Base-by-base conservation (phyloP, 2,113 vertebrate genomes). In the Puntigrus tetrazona region DNA sequence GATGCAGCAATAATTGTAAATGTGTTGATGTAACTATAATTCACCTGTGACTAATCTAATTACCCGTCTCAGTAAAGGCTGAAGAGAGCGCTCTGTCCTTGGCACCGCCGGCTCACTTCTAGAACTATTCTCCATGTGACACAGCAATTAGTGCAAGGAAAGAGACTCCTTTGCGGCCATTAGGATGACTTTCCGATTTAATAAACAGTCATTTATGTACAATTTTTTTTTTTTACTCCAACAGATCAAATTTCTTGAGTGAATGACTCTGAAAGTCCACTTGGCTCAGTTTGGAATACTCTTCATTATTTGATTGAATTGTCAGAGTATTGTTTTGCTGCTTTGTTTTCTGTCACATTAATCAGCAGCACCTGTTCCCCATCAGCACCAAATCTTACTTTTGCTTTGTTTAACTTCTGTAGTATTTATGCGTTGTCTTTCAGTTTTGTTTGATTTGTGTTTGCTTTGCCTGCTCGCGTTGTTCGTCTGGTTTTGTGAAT, bases 11-110 rank as follows among this genome's bases (percentile, higher is more conserved):
- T n/a, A n/a, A 78, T n/a, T 10, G n/a, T 55, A 16, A 57, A 77
- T 78, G 50, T 38, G 38, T 57, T 78, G 31, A 78, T 78, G 38
- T 25, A 38, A 31, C 50, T 78, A 22, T 18, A 70, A 70, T 70
- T 38, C 57, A 77, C 50, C 20, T 38, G 75, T 55, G 74, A 14
- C 20, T 31, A 36, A 77, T 55, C 18, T 34, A 55, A 7, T 36
- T 10, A 36, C 36, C 47, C n/a, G 16, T 50, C 8, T 47, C 27
- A 75, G 25, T 18, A 50, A 31, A n/a, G 11, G 11, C 20, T 27
- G 14, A 75, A 9, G 38, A 75, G 43, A 29, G 47, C 45, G 5
- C 18, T 52, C 27, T 57, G 50, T 77, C 10, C 75, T 36, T 77
- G 50, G 45, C 50, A 1, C 31, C 4, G 75, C 52, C 31, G 38